These are phyloP conservation scores for Adrianichthys oophorus DNA, from an alignment of 2,797 vertebrate species.

Conservation along the genomic window DNA sequence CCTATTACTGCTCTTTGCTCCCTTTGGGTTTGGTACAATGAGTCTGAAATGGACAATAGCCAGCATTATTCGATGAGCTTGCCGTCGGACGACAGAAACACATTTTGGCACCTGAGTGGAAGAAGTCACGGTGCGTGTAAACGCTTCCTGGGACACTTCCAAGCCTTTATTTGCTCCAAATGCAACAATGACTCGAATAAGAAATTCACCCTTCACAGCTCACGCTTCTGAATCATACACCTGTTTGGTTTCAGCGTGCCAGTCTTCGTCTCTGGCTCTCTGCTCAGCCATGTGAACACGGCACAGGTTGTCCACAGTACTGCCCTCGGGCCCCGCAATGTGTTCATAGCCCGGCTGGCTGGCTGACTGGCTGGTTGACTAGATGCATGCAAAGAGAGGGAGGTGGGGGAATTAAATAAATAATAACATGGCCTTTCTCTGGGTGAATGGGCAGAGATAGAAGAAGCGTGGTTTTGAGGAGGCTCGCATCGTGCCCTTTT, in stretches of 20 bases:
- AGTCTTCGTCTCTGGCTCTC: slow-evolving; percentile 76
- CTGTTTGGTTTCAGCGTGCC: slow-evolving; percentile 81
- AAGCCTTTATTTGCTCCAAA: slow-evolving; percentile 72
- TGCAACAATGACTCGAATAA: slow-evolving; percentile 74
- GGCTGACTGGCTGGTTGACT: slow-evolving; percentile 58
- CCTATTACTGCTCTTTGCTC: not conserved
- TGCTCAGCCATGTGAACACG: slow-evolving; percentile 82
- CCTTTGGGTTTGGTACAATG: not conserved
- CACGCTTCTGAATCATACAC: slow-evolving; percentile 81
- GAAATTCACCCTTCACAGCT: slow-evolving; percentile 82
- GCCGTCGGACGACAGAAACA: slow-evolving; percentile 34
- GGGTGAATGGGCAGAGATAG: slow-evolving; percentile 65
- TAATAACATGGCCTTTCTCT: slow-evolving; percentile 70
- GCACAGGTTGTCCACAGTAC: slow-evolving; percentile 79
- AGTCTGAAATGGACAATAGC: not conserved
- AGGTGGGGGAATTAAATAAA: slow-evolving; percentile 72
- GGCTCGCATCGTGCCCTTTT: slow-evolving; percentile 65
- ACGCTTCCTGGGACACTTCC: slow-evolving; percentile 72
- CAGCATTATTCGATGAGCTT: slow-evolving; percentile 21
- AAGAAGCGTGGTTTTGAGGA: slow-evolving; percentile 56
- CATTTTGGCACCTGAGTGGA: slow-evolving; percentile 31
- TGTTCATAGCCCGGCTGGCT: slow-evolving; percentile 78
- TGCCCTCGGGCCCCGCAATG: slow-evolving; percentile 83
- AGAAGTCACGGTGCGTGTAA: slow-evolving; percentile 63
- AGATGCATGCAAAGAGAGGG: slow-evolving; percentile 43